Percentiles rank a stretch among this genome's conserved stretches.
Conservation (phyloP, 2,888 invertebrate species). For the Napeogenes sylphis region DNA sequence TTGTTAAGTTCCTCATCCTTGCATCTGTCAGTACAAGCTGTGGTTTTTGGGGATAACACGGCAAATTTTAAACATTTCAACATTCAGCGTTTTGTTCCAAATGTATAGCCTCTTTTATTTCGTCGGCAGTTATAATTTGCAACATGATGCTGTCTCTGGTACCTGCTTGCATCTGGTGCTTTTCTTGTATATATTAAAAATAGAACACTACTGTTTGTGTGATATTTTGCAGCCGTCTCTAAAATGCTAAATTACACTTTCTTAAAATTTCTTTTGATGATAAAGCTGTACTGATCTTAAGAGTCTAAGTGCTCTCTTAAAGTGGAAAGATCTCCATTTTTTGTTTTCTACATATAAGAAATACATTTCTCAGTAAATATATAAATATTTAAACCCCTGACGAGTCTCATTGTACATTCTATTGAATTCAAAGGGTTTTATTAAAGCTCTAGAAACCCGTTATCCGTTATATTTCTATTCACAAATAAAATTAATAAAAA, state of each 20-base stretch:
- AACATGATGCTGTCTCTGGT: slow-evolving; percentile 65
- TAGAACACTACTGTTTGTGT: slow-evolving; percentile 46
- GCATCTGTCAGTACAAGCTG: slow-evolving; percentile 73
- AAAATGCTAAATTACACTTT: slow-evolving; percentile 25
- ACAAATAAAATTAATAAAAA: no score
- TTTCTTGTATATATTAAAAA: slow-evolving; percentile 63
- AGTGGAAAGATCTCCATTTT: not conserved
- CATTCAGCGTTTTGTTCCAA: not conserved
- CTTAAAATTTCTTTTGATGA: slow-evolving; percentile 19
- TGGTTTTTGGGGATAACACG: slow-evolving; percentile 54
- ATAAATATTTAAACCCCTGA: no score
- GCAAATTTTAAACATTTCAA: slow-evolving; percentile 35
- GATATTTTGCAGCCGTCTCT: slow-evolving; percentile 32
- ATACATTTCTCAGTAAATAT: no score
- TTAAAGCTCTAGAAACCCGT: no score
- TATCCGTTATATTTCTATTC: no score
- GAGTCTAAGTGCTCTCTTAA: slow-evolving; percentile 10
- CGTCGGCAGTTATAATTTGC: slow-evolving; percentile 56
- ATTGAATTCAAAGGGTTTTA: no score
- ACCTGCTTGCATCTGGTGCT: slow-evolving; percentile 73
- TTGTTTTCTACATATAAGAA: not conserved
- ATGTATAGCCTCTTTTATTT: slow-evolving; percentile 33
- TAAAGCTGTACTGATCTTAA: slow-evolving; percentile 15
- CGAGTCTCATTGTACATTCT: no score
- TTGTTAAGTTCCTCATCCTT: slow-evolving; percentile 64